These are phyloP conservation scores for Netelia virgata DNA, from an alignment of 2,888 invertebrate genomes.

Conservation along the genomic window DNA sequence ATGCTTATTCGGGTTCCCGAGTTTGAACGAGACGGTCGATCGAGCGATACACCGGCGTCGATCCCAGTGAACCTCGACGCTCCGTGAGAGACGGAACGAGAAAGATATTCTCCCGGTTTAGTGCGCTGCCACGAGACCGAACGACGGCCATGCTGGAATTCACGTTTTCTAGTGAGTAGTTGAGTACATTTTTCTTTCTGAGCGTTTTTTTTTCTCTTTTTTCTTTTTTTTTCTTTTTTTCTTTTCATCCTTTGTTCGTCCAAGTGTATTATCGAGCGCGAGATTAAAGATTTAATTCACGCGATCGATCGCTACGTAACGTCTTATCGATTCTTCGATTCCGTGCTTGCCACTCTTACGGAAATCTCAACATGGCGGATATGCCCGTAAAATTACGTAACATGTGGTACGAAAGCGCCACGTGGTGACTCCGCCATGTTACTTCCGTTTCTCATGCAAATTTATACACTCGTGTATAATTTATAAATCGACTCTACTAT, in stretches of 20 bases:
- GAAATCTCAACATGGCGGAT: conserved; percentile 15
- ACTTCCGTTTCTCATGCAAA: neutral
- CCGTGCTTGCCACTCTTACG: neutral
- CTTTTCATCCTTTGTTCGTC: neutral
- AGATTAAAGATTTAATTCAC: too few relatives aligned
- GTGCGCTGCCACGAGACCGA: neutral
- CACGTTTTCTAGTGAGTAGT: conserved; percentile 55
- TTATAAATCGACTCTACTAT: conserved; percentile 14
- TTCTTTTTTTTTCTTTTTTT: neutral
- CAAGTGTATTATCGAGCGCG: neutral
- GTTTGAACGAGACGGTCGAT: conserved; percentile 25
- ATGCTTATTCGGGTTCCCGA: conserved; percentile 14
- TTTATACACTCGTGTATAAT: conserved; percentile 2
- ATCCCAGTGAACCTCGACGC: neutral
- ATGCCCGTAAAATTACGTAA: conserved; percentile 3
- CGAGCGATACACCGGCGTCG: neutral
- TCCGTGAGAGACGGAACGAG: neutral
- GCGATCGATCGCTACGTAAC: too few relatives aligned
- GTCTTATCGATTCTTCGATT: neutral
- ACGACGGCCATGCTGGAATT: conserved; percentile 52
- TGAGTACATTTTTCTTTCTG: conserved; percentile 29
- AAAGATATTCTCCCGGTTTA: neutral
- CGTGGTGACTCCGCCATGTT: neutral
- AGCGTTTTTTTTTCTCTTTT: neutral
- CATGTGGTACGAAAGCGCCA: neutral